These are phyloP conservation scores for Andrena fulva DNA, from an alignment of 2,888 invertebrate species.

Conservation along the genomic window DNA sequence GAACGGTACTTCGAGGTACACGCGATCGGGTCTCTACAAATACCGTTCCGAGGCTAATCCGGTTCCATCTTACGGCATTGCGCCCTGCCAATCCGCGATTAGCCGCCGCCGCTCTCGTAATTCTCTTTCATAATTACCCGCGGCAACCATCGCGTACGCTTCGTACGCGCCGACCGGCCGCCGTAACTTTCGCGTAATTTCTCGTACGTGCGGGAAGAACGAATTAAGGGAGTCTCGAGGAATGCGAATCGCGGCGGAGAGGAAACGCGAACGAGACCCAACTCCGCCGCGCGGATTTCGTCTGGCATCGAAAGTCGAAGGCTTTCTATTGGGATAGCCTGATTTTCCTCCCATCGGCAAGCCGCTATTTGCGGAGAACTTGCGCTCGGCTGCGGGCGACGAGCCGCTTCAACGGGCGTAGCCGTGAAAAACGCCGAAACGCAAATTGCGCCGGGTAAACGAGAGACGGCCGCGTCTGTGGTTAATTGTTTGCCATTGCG, in stretches of 20 bases:
- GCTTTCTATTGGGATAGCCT: slow-evolving; percentile 33
- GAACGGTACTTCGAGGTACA: slow-evolving; percentile 60
- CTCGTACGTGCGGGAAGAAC: not conserved
- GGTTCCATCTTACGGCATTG: slow-evolving; percentile 51
- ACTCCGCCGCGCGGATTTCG: not conserved
- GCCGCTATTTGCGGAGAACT: slow-evolving; percentile 16
- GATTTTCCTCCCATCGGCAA: slow-evolving; percentile 23
- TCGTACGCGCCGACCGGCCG: not conserved
- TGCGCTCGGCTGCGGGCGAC: not conserved
- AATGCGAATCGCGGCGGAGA: too few relatives aligned
- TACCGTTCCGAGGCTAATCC: slow-evolving; percentile 63
- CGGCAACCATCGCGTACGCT: slow-evolving; percentile 6
- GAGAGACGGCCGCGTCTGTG: not conserved
- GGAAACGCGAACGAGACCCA: too few relatives aligned
- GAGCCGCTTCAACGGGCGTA: not conserved
- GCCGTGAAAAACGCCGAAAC: slow-evolving; percentile 33
- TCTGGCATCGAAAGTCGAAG: slow-evolving; percentile 14
- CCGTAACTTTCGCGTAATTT: not conserved
- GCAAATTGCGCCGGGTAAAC: slow-evolving; percentile 8
- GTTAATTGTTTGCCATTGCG: slow-evolving; percentile 25
- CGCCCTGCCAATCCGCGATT: slow-evolving; percentile 41
- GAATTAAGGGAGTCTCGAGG: not conserved
- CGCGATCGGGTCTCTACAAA: slow-evolving; percentile 56
- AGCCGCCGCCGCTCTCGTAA: slow-evolving; percentile 23
- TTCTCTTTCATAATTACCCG: slow-evolving; percentile 50